Evolutionary conservation across 1,140 invertebrate genomes (phyloP).

Genomic region (Penaeus vannamei): DNA sequence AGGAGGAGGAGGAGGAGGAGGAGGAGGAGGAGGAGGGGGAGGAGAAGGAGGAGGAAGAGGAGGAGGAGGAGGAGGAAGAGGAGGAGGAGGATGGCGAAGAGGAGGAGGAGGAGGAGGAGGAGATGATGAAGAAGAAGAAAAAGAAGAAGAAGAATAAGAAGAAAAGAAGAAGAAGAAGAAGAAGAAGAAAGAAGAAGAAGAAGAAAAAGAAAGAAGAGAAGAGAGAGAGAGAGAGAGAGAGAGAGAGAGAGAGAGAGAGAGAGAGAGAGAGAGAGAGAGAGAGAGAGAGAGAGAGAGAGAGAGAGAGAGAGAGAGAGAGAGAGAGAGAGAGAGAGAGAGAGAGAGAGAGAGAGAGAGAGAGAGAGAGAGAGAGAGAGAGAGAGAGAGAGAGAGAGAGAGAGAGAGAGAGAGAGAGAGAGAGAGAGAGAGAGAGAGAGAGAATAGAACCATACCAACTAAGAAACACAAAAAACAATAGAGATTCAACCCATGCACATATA

Average conservation of each 20-base stretch:
- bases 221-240: background rate
- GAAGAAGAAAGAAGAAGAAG: background rate
- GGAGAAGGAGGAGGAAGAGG: background rate
- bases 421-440: background rate
- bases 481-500: background rate
- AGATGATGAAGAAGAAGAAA: background rate
- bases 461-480: background rate
- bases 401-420: background rate
- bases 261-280: background rate
- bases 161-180: background rate
- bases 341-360: background rate
- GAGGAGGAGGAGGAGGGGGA: background rate
- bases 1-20: background rate
- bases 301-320: background rate
- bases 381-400: background rate
- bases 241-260: background rate
- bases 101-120: too few species aligned
- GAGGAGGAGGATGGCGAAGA: too few species aligned
- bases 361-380: background rate
- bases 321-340: background rate
- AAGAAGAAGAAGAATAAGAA: background rate
- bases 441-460: background rate
- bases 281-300: background rate
- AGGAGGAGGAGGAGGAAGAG: too few species aligned
- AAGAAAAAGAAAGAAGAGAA: background rate